Evolutionary conservation across 2,797 vertebrate genomes (phyloP).

Genomic region (Anolis apletophallus): DNA sequence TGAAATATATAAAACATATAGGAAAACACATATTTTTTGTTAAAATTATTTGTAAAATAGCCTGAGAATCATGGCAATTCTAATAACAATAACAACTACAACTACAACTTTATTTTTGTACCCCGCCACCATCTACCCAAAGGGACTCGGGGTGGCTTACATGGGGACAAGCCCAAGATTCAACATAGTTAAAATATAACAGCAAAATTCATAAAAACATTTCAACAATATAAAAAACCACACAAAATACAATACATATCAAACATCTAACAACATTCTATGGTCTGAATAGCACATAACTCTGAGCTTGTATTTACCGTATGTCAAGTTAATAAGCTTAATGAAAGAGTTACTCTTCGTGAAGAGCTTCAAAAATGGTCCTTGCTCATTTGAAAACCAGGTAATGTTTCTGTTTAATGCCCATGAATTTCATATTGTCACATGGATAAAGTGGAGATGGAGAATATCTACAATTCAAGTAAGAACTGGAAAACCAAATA

Average conservation of each 20-base stretch:
- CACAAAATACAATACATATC: no score
- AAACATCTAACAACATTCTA: no score
- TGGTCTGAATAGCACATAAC: no score
- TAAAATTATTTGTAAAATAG: slow-evolving; percentile 39
- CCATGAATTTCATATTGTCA: background rate
- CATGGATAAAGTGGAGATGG: background rate
- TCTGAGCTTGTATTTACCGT: no score
- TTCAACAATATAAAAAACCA: no score
- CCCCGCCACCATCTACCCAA: no score
- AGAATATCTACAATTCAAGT: background rate
- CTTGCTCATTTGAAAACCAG: slow-evolving; percentile 1
- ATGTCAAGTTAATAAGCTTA: background rate
- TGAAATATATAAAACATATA: slow-evolving; percentile 52
- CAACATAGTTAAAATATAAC: no score
- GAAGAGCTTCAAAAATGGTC: background rate
- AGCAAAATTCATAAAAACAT: no score
- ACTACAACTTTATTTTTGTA: no score
- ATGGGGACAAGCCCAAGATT: no score
- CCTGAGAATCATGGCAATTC: slow-evolving; percentile 37
- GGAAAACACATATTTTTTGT: slow-evolving; percentile 24
- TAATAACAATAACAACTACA: no score
- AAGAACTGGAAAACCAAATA: background rate
- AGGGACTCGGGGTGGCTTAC: no score
- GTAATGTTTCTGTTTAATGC: background rate
- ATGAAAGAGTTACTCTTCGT: background rate